Percentiles rank a stretch among this genome's conserved stretches.
Conservation (phyloP, 2,797 vertebrate species). For the Acanthiza pusilla region DNA sequence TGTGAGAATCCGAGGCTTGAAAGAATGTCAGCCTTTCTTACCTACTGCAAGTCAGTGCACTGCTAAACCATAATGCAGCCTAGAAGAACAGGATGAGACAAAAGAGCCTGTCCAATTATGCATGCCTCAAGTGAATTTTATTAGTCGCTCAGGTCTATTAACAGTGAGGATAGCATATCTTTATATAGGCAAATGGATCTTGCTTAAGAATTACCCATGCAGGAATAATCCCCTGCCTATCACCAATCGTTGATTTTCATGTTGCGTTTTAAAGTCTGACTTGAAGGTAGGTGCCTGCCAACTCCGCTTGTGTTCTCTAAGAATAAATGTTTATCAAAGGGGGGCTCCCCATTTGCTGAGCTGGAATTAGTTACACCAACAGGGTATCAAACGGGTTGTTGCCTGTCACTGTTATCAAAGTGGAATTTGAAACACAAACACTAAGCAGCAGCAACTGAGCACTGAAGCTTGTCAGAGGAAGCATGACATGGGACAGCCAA, state of each 20-base stretch:
- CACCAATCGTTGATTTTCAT: neutral
- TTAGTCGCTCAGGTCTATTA: neutral
- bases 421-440: neutral
- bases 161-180: neutral
- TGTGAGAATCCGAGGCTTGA: neutral
- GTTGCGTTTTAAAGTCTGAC: neutral
- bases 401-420: neutral
- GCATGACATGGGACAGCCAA: accelerated
- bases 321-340: conserved; percentile 28
- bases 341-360: neutral
- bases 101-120: conserved; percentile 9
- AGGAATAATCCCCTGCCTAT: conserved; percentile 11
- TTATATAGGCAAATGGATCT: neutral
- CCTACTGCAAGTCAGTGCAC: neutral
- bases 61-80: neutral
- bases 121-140: neutral
- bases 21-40: neutral
- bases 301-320: neutral
- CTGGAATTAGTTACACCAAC: conserved; percentile 14
- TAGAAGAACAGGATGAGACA: neutral
- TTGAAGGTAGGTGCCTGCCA: conserved; percentile 22
- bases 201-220: neutral
- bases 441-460: neutral
- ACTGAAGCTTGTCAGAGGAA: neutral
- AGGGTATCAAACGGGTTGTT: neutral